These are phyloP conservation scores for Tragelaphus oryx DNA, from an alignment of 2,797 vertebrate species.

Conservation along the genomic window DNA sequence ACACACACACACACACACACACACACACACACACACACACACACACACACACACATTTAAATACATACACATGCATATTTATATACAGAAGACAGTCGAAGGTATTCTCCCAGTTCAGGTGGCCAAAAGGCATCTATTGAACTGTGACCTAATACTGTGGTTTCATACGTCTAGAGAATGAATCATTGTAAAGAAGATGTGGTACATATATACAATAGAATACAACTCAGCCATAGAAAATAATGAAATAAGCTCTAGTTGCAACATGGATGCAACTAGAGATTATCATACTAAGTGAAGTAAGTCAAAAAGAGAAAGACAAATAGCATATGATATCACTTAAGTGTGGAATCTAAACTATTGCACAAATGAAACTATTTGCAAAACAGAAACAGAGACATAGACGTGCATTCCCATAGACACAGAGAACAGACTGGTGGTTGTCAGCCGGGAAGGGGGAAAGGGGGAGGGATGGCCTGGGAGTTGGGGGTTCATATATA, in stretches of 20 bases:
- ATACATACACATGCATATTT: neutral
- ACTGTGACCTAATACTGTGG: neutral
- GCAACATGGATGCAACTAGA: neutral
- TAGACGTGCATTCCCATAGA: neutral
- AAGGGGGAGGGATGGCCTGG: neutral
- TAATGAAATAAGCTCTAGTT: neutral
- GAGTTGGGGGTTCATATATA: neutral
- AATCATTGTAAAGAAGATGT: neutral
- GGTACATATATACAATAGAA: neutral
- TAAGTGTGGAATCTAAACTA: neutral
- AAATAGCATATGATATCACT: neutral
- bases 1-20: no score
- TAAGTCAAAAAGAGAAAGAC: neutral
- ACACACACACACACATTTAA: neutral
- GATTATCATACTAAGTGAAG: neutral
- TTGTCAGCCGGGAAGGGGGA: fast-evolving
- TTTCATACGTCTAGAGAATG: neutral
- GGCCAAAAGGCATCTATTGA: neutral
- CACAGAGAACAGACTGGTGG: neutral
- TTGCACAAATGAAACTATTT: neutral
- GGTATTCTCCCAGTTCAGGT: neutral
- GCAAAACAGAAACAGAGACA: neutral
- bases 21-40: neutral
- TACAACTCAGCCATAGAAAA: neutral
- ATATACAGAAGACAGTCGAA: neutral